Evolutionary conservation across 2,797 vertebrate species (phyloP).

Genomic region (Graptemys geographica): DNA sequence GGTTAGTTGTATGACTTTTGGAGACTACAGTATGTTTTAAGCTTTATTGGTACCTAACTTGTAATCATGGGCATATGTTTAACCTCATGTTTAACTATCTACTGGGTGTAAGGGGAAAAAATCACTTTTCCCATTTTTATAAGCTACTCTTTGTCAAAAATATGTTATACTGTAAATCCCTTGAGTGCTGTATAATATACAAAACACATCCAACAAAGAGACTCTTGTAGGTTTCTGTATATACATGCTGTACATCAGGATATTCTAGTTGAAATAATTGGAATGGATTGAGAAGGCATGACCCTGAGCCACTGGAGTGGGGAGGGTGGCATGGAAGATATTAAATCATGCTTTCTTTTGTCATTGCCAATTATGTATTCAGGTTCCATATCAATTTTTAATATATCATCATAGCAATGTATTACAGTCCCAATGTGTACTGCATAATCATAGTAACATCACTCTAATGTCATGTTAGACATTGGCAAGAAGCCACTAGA

Average conservation of each 20-base stretch:
- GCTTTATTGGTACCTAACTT: constrained; percentile 48
- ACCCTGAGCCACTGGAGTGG: constrained; percentile 26
- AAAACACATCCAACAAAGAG: constrained; percentile 38
- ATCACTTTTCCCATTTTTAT: constrained; percentile 6
- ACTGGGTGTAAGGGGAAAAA: neutral
- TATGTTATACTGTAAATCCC: constrained; percentile 15
- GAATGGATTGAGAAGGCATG: constrained; percentile 28
- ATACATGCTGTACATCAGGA: constrained; percentile 2
- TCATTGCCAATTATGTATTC: constrained; percentile 67
- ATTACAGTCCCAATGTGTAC: constrained; percentile 14
- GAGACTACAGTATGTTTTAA: constrained; percentile 51
- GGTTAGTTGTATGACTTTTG: constrained; percentile 39
- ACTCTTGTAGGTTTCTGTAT: constrained; percentile 14
- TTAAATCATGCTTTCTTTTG: constrained; percentile 68
- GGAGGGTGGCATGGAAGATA: constrained; percentile 43
- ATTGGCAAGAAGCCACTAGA: constrained; percentile 43
- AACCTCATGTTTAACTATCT: constrained; percentile 68
- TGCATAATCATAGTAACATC: constrained; percentile 55
- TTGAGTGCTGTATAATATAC: neutral
- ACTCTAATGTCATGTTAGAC: constrained; percentile 65
- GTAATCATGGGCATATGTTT: constrained; percentile 44
- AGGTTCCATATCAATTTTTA: constrained; percentile 43
- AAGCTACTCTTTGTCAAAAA: constrained; percentile 18
- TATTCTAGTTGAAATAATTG: constrained; percentile 57
- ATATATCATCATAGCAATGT: constrained; percentile 60